A percentile compares a stretch with the other conserved stretches of the same genome.
These are phyloP conservation scores for Exocentrus adspersus DNA, from an alignment of 2,888 invertebrate species.

Conservation along the genomic window DNA sequence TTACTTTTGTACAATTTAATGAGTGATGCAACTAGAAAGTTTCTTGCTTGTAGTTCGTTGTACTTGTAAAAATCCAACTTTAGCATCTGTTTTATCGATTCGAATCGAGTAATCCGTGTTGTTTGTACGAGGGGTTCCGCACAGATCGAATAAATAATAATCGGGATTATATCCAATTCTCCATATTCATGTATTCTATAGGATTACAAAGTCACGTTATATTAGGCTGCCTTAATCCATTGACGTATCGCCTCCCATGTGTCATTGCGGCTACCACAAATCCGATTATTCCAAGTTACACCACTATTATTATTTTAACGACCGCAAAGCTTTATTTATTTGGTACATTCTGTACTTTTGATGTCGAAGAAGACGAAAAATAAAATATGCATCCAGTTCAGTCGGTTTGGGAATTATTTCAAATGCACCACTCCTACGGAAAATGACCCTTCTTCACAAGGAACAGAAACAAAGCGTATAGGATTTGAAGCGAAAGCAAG, in stretches of 20 bases:
- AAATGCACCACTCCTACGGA: no score
- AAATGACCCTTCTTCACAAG: background rate
- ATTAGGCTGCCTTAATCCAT: slow-evolving; percentile 45
- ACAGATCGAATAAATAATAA: background rate
- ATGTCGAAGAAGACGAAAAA: no score
- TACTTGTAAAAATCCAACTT: no score
- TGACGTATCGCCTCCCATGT: slow-evolving; percentile 50
- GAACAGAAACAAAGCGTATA: slow-evolving; percentile 1
- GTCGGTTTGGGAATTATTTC: no score
- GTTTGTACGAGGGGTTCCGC: background rate
- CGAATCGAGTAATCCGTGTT: background rate
- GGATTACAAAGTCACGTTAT: slow-evolving; percentile 38
- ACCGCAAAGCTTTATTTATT: background rate
- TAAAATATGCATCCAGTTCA: no score
- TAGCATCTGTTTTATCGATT: background rate
- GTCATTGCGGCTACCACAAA: slow-evolving; percentile 43
- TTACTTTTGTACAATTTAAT: no score
- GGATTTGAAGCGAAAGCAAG: background rate
- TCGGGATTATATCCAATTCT: slow-evolving; percentile 32
- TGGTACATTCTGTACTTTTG: no score
- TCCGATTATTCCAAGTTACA: slow-evolving; percentile 47
- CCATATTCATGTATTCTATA: slow-evolving; percentile 45
- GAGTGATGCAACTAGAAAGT: no score
- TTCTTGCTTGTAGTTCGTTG: no score
- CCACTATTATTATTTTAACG: slow-evolving; percentile 35